Evolutionary conservation across 2,113 vertebrate genomes (phyloP).

Genomic region (Brachyhypopomus gauderio): DNA sequence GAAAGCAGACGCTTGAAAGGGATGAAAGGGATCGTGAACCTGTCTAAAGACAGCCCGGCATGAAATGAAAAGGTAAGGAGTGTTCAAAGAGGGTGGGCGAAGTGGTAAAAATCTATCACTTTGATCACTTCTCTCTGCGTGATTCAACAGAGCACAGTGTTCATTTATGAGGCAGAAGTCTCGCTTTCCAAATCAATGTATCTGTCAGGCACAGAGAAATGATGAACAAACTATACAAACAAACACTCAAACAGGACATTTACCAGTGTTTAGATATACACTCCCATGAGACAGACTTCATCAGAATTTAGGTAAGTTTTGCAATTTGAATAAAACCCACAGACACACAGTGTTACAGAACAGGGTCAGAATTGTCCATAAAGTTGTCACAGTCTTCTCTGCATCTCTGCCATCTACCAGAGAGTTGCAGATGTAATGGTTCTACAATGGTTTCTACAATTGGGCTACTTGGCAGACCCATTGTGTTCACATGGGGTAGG

Average conservation of each 20-base stretch:
- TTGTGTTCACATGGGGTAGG: conserved; percentile 43
- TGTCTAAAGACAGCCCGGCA: conserved; percentile 42
- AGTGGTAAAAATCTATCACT: neutral
- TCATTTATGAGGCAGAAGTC: neutral
- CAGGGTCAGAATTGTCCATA: neutral
- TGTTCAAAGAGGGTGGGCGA: conserved; percentile 45
- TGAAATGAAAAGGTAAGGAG: conserved; percentile 59
- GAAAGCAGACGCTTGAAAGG: neutral
- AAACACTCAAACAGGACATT: neutral
- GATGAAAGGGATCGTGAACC: conserved; percentile 11
- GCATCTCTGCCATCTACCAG: neutral
- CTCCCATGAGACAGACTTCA: neutral
- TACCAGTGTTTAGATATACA: neutral
- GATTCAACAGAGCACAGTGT: conserved; percentile 11
- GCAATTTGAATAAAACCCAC: neutral
- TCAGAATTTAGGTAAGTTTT: neutral
- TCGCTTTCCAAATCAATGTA: neutral
- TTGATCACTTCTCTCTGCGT: conserved; percentile 3
- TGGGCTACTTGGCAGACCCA: neutral
- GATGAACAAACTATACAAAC: neutral
- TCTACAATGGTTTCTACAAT: neutral
- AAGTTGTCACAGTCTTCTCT: neutral
- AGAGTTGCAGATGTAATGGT: neutral
- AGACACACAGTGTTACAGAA: neutral
- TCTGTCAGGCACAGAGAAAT: neutral